A percentile compares a stretch with the other conserved stretches of the same genome.
phyloP scores from a whole-genome alignment of 2,113 vertebrate genomes.

The Microtus montanus region DNA sequence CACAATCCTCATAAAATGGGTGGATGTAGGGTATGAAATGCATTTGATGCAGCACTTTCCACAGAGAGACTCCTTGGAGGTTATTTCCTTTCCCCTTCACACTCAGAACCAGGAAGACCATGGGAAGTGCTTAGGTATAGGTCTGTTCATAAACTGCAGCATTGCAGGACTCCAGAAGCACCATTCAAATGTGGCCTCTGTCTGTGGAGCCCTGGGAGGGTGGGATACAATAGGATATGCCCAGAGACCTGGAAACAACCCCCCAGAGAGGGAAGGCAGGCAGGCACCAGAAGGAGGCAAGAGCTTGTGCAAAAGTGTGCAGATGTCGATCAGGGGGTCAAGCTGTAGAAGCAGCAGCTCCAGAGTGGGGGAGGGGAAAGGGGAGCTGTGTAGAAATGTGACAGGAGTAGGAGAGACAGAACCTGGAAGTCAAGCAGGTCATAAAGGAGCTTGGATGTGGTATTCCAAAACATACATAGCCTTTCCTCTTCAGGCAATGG shows the following conservation, averaged over 20 bases:
- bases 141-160: neutral
- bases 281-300: neutral
- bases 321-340: no score
- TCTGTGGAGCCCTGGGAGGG: neutral
- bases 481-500: neutral
- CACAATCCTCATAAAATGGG: neutral
- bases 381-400: neutral
- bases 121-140: neutral
- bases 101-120: neutral
- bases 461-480: neutral
- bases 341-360: neutral
- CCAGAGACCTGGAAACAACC: neutral
- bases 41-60: no score
- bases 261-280: neutral
- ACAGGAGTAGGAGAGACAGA: neutral
- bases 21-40: neutral
- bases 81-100: neutral
- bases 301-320: neutral
- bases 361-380: no score
- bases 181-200: no score
- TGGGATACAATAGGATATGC: neutral
- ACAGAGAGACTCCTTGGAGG: neutral
- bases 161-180: neutral
- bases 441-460: neutral
- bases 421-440: neutral